Evolutionary conservation across 2,888 invertebrate species (phyloP), one percentile per base, ranked within the genome.

Genomic region (Phrixothrix hirtus): DNA sequence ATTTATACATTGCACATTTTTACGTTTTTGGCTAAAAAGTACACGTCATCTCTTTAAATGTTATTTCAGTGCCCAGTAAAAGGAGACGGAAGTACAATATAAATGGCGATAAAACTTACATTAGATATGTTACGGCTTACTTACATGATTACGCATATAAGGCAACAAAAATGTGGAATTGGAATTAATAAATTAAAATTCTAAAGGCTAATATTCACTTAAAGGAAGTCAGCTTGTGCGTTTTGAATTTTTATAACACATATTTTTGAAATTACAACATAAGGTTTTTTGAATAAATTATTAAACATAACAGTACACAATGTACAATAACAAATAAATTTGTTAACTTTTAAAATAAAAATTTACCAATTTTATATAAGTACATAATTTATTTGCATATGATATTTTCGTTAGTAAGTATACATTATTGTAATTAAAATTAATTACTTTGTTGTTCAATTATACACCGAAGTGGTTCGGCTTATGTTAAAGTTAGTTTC

Each of bases 111-210:
- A 41, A 45, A 50, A 36, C 11, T 25, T 12, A n/a, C 15, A 36
- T 30, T 46, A 25, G 38, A 35, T 39, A 39, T 31, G 44, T 44
- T 31, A 29, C 38, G 17, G 50, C 44, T 50, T 25, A 37, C 41
- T 45, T 35, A 32, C 26, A 41, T 11, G 41, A 49, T 42, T 42
- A 38, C 53, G 43, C 55, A 37, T 46, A 55, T 46, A 55, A 50
- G 55, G 55, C 26, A 50, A 46, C 49, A 45, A 42, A 55, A 55
- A 55, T 45, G 45, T 55, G 46, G 50, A 55, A 55, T 55, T 50
- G 42, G 46, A 52, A 52, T 46, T 52, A 45, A 50, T 55, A 26
- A 48, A 61, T 61, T 61, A 61, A 57, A 51, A 61, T 61, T 61
- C 61, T 46, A 47, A 48, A 47, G 55, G 57, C 46, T 43, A 52